Base-by-base conservation (phyloP, 2,888 invertebrate genomes). In the Epinotia demarniana region DNA sequence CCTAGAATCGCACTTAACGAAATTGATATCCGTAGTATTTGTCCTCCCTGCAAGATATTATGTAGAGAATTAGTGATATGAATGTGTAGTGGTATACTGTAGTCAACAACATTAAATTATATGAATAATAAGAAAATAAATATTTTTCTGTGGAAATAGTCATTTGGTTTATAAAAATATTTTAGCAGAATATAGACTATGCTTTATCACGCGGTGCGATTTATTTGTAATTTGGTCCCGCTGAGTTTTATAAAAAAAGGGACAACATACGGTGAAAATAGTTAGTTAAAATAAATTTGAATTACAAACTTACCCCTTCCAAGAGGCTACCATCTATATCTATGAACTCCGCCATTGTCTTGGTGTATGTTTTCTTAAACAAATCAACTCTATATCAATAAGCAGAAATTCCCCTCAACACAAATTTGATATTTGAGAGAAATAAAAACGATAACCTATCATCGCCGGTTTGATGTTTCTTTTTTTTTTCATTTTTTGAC, bases 21-120 rank as follows among this genome's bases (percentile, higher is more conserved):
- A 33, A 98, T 91, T 0, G 98, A 96, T 86, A 97, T 96, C 75
- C 99, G 95, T 39, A 99, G 92, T 77, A 98, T 97, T 94, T 99
- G 99, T 0, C 99, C 99, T 75, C 99, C 99, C 98, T 98, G 78
- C 92, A 87, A 61, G 67, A 71, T 33, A 60, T 49, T 12, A 63
- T 70, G n/a, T 61, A 33, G 57, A 12, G 39, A 27, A 39, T 72
- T n/a, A 19, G 27, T 16, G 16, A 16, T 27, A 60, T 5, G 16
- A 60, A 16, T 16, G 16, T 16, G 33, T 27, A 27, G 23, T 27
- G 23, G 23, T 27, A 13, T 5, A 33, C 33, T 33, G 33, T 33
- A 33, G 33, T 6, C 6, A 33, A 33, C 33, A 6, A 33, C 6
- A 33, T 33, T 33, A 33, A 27, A 27, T 27, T 27, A 27, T 27